Percentiles rank a stretch among this genome's conserved stretches.
Conservation (phyloP, 1,140 invertebrate genomes). For the Leptinotarsa defecta region DNA sequence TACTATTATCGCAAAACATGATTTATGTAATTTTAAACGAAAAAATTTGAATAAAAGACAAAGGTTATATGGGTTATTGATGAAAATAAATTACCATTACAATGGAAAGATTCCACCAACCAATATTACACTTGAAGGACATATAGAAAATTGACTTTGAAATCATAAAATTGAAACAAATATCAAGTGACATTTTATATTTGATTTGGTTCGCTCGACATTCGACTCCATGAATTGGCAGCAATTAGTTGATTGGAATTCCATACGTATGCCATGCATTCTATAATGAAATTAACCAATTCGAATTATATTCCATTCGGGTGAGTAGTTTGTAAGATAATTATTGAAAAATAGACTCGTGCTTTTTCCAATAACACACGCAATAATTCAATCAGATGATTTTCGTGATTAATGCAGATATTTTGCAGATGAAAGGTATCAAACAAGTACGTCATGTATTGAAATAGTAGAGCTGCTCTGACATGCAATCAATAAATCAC, state of each 20-base stretch:
- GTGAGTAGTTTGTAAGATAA: conserved; percentile 10
- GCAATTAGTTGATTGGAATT: conserved; percentile 50
- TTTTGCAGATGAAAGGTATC: neutral
- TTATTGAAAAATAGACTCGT: conserved; percentile 1
- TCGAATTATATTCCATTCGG: conserved; percentile 17
- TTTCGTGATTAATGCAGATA: neutral
- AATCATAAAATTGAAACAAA: conserved; percentile 15
- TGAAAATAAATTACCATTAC: no score
- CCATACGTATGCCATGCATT: conserved; percentile 30
- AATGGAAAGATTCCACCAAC: no score
- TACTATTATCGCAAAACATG: no score
- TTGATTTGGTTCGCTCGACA: conserved; percentile 37
- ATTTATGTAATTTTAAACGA: no score
- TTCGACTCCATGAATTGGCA: conserved; percentile 40
- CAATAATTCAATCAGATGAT: neutral
- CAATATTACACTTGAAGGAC: no score
- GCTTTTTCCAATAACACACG: neutral
- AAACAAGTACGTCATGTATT: neutral
- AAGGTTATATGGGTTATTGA: no score
- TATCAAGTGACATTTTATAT: conserved; percentile 46
- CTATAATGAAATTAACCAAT: conserved; percentile 22
- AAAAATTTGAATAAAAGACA: no score
- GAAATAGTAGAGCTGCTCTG: no score
- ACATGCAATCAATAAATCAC: no score
- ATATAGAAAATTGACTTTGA: no score